phyloP scores from a whole-genome alignment of 2,888 invertebrate genomes.

The Hyles lineata region DNA sequence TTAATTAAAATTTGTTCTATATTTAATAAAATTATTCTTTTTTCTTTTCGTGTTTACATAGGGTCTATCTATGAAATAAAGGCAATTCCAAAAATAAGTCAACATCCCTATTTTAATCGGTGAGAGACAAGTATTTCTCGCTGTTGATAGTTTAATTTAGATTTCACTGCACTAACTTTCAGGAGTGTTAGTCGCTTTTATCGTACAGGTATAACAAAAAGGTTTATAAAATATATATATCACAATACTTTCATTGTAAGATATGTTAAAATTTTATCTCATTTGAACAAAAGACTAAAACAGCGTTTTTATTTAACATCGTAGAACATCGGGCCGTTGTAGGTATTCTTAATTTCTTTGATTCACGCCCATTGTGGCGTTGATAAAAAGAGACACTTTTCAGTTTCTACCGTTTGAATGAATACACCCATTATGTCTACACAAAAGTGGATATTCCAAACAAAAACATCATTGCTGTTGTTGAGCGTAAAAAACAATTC shows the following conservation, averaged over 20 bases:
- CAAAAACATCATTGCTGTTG: slow-evolving; percentile 74
- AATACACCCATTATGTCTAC: slow-evolving; percentile 81
- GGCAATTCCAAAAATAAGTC: no score
- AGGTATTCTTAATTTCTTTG: slow-evolving; percentile 81
- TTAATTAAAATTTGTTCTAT: no score
- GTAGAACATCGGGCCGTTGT: slow-evolving; percentile 71
- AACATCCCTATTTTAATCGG: no score
- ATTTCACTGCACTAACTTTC: no score
- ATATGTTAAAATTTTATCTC: slow-evolving; percentile 13
- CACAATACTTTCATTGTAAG: not conserved
- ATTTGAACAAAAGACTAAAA: slow-evolving; percentile 53
- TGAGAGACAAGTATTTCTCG: no score
- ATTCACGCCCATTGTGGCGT: slow-evolving; percentile 77
- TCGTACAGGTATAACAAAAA: not conserved
- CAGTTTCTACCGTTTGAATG: slow-evolving; percentile 75
- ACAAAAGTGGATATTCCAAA: slow-evolving; percentile 81
- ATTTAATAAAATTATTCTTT: no score
- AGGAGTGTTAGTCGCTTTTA: no score
- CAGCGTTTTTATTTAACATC: slow-evolving; percentile 66
- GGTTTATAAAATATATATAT: not conserved
- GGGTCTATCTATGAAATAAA: no score
- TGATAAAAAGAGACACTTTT: slow-evolving; percentile 81
- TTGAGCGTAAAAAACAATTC: slow-evolving; percentile 70
- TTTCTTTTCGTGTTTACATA: no score
- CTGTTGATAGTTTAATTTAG: no score